Conservation (phyloP, 2,888 invertebrate genomes). For the Parelbella ahira region DNA sequence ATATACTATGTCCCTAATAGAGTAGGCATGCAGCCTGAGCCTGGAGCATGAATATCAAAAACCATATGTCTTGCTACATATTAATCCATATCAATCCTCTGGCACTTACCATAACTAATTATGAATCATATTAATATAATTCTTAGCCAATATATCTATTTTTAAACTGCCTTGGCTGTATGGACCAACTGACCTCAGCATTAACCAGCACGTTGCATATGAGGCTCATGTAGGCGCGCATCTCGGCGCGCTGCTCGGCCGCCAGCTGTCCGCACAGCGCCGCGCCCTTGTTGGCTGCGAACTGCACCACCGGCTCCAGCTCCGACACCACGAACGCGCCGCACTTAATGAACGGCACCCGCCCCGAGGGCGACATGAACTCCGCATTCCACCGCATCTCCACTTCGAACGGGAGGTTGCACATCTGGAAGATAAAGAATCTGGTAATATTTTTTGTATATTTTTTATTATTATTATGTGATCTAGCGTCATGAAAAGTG, state of each 20-base stretch:
- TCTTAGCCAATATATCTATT: no score
- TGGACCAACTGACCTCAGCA: conserved; percentile 85
- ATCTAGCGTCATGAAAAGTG: no score
- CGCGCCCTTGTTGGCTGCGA: conserved; percentile 91
- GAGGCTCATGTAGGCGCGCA: conserved; percentile 95
- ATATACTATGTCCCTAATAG: no score
- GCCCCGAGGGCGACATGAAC: conserved; percentile 97
- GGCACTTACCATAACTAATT: no score
- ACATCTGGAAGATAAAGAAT: conserved; percentile 87
- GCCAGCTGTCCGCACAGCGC: conserved; percentile 86
- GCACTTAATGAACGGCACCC: conserved; percentile 95
- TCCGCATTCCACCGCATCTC: conserved; percentile 95
- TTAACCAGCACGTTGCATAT: conserved; percentile 93
- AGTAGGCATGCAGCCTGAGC: no score
- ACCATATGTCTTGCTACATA: no score
- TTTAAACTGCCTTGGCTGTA: no score
- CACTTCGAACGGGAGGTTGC: conserved; percentile 89
- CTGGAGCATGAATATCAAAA: no score
- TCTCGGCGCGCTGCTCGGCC: conserved; percentile 90
- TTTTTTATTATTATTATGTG: no score
- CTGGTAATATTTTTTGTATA: no score
- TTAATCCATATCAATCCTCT: no score
- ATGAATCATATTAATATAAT: no score
- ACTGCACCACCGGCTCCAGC: conserved; percentile 94
- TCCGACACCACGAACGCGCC: conserved; percentile 94